phyloP scores from a whole-genome alignment of 2,113 vertebrate species.

The Climacteris rufus region DNA sequence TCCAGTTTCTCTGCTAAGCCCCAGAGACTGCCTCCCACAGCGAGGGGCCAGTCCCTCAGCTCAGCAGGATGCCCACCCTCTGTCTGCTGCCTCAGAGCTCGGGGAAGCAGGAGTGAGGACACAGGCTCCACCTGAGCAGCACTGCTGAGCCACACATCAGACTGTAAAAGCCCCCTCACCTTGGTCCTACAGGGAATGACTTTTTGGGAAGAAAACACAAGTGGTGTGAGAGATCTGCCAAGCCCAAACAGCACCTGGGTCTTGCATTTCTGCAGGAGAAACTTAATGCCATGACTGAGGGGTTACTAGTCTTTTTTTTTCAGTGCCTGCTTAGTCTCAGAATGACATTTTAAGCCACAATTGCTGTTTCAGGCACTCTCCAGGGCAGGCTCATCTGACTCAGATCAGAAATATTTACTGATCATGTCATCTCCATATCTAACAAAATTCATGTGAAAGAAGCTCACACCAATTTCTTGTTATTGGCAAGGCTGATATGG shows the following conservation, averaged over 20 bases:
- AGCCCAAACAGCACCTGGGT: background rate
- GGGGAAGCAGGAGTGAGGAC: rapidly evolving
- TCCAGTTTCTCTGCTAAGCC: background rate
- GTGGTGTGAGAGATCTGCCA: background rate
- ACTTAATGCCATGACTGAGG: background rate
- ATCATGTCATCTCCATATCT: background rate
- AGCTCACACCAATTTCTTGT: background rate
- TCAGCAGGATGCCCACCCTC: background rate
- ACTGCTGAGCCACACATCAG: background rate
- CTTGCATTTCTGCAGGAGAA: background rate
- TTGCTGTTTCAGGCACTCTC: background rate
- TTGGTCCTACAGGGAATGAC: background rate
- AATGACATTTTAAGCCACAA: background rate
- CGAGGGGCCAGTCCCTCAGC: background rate
- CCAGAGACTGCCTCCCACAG: rapidly evolving
- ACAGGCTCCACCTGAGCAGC: background rate
- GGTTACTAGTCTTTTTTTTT: background rate
- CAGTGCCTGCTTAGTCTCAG: background rate
- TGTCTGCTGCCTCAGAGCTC: rapidly evolving
- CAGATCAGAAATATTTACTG: background rate
- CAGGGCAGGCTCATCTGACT: background rate
- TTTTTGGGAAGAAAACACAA: background rate
- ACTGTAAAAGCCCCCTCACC: background rate
- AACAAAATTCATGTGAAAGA: background rate
- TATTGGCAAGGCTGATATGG: background rate